Percentiles rank a stretch among this genome's conserved stretches.
Conservation (phyloP, 2,797 vertebrate species). For the Myripristis jacobus region DNA sequence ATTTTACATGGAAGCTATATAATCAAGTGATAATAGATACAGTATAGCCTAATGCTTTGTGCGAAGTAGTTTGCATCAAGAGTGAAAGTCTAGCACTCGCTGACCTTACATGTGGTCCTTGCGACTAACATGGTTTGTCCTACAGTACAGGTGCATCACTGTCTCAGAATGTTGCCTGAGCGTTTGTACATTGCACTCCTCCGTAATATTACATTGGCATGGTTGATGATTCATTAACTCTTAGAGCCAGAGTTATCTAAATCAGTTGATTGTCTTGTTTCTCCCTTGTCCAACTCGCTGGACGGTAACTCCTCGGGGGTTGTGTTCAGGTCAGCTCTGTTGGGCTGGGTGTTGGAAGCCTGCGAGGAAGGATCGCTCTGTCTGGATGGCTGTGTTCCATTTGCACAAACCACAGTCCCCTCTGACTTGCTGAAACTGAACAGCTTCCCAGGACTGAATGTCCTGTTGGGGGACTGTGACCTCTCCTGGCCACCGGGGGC, state of each 20-base stretch:
- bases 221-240: conserved; percentile 59
- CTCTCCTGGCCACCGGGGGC: conserved; percentile 81
- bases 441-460: conserved; percentile 91
- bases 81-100: conserved; percentile 41
- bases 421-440: conserved; percentile 89
- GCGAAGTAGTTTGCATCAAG: conserved; percentile 63
- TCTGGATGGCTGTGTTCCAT: conserved; percentile 66
- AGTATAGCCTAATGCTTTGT: conserved; percentile 58
- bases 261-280: conserved; percentile 71
- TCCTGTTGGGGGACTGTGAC: conserved; percentile 92
- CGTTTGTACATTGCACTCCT: conserved; percentile 46
- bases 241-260: conserved; percentile 67
- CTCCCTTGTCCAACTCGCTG: conserved; percentile 73
- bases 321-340: conserved; percentile 83
- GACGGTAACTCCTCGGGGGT: conserved; percentile 77
- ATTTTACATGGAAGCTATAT: conserved; percentile 69
- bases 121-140: conserved; percentile 42
- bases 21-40: conserved; percentile 56
- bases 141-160: conserved; percentile 34
- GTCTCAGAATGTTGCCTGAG: conserved; percentile 31
- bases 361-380: conserved; percentile 39
- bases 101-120: conserved; percentile 44
- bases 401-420: conserved; percentile 76
- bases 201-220: conserved; percentile 31
- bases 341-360: conserved; percentile 59